Evolutionary conservation across 2,797 vertebrate species (phyloP).

Genomic region (Mastacembelus armatus): DNA sequence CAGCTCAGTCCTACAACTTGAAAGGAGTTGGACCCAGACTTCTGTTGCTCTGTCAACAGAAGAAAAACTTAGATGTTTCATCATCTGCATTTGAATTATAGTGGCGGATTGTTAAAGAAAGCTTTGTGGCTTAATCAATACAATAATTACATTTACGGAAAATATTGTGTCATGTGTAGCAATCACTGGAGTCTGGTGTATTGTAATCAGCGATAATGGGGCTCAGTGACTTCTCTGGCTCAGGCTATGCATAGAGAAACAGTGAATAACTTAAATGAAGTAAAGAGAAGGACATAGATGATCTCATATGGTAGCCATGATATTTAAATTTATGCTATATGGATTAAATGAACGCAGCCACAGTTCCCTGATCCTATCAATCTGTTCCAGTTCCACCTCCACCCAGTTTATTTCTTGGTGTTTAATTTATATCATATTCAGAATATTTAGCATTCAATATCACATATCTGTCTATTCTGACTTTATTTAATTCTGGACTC

Average conservation of each 20-base stretch:
- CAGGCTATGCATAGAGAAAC: constrained; percentile 12
- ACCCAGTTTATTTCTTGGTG: constrained; percentile 7
- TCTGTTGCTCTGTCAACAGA: constrained; percentile 42
- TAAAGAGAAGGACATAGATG: constrained; percentile 38
- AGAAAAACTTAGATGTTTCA: constrained; percentile 39
- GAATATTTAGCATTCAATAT: constrained; percentile 22
- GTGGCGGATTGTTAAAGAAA: constrained; percentile 42
- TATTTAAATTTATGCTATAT: constrained; percentile 38
- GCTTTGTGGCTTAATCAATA: constrained; percentile 66
- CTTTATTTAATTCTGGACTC: constrained; percentile 17
- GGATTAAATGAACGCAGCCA: constrained; percentile 19
- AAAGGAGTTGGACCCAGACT: constrained; percentile 39
- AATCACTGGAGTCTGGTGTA: constrained; percentile 63
- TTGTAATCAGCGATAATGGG: constrained; percentile 67
- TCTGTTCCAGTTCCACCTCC: constrained; percentile 5
- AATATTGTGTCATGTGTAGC: constrained; percentile 63
- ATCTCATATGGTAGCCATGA: constrained; percentile 48
- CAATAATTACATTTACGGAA: constrained; percentile 67
- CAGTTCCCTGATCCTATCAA: constrained; percentile 11
- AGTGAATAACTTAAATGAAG: constrained; percentile 32
- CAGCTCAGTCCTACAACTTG: constrained; percentile 8
- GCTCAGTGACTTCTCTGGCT: constrained; percentile 40
- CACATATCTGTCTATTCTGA: constrained; percentile 14
- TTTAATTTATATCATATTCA: constrained; percentile 19
- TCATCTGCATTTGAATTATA: constrained; percentile 50